Base-by-base conservation (phyloP, 2,797 vertebrate species). In the Monodelphis domestica region DNA sequence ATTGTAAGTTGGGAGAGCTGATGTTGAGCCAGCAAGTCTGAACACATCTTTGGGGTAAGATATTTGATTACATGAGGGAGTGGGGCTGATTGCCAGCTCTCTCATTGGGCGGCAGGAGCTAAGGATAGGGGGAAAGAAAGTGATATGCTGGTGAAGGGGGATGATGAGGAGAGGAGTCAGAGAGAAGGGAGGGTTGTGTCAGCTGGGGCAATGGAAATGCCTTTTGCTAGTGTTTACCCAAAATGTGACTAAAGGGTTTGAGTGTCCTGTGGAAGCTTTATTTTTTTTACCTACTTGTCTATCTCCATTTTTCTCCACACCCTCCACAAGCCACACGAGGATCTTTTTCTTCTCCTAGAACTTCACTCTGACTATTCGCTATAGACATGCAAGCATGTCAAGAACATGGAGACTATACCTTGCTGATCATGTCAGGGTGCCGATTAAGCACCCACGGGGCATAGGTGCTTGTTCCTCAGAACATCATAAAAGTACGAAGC, bases 21-120 rank as follows among this genome's bases (percentile, higher is more conserved):
- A 97, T 95, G 38, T n/a, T 91, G 93, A 21, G 93, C 97, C 96
- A 98, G 95, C 89, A 93, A 95, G 95, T 87, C 96, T 97, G 96
- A 98, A 95, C 97, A 93, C 96, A 97, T 98, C 98, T 98, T 97
- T 1, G 97, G 98, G 97, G 98, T 97, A 97, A 98, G 97, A 94
- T 97, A 97, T 98, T 96, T 97, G 97, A 92, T 98, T 98, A 96
- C 98, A 98, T 96, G 96, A 96, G 97, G 97, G 95, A 97, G 2
- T 1, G 52, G 78, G 97, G 94, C 55, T 0, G 51, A 89, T 93
- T 97, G 97, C 97, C 95, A 98, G 97, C 93, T 95, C 54, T 97
- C 94, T 94, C 88, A 93, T 94, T 97, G 93, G 93, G 91, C 90
- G 96, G 95, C 94, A 96, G 95, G 24, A 21, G 93, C 90, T 91